Percentiles rank a stretch among this genome's conserved stretches.
Conservation (phyloP, 1,140 invertebrate species). For the Bombus polaris region DNA sequence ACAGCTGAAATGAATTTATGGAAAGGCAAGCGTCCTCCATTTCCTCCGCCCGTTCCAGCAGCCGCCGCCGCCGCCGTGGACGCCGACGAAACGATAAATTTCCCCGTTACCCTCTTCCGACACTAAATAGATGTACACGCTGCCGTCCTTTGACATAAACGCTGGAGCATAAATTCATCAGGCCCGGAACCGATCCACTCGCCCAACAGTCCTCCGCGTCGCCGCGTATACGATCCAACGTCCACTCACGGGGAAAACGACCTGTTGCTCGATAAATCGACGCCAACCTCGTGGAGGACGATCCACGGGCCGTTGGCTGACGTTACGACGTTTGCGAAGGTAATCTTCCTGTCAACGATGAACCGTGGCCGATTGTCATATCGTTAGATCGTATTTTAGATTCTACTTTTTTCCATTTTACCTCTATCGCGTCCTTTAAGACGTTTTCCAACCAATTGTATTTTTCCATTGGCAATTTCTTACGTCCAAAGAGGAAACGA, state of each 20-base stretch:
- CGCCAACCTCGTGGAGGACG: not conserved
- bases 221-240: slow-evolving; percentile 24
- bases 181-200: slow-evolving; percentile 52
- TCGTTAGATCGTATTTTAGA: too few species aligned
- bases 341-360: not conserved
- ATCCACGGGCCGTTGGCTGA: not conserved
- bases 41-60: slow-evolving; percentile 24
- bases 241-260: slow-evolving; percentile 8
- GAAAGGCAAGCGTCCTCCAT: slow-evolving; percentile 63
- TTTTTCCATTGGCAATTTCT: too few species aligned
- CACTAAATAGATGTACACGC: slow-evolving; percentile 76
- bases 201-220: slow-evolving; percentile 33
- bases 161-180: slow-evolving; percentile 77
- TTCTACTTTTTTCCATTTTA: too few species aligned
- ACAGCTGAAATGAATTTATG: slow-evolving; percentile 80
- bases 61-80: slow-evolving; percentile 42
- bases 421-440: too few species aligned
- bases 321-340: not conserved
- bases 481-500: too few species aligned
- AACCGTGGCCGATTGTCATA: too few species aligned
- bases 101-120: slow-evolving; percentile 71
- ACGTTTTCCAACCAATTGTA: too few species aligned
- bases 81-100: slow-evolving; percentile 80
- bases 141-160: slow-evolving; percentile 78
- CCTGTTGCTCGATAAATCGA: slow-evolving; percentile 32